phyloP scores from a whole-genome alignment of 2,113 vertebrate species.

The Syrrhaptes paradoxus region DNA sequence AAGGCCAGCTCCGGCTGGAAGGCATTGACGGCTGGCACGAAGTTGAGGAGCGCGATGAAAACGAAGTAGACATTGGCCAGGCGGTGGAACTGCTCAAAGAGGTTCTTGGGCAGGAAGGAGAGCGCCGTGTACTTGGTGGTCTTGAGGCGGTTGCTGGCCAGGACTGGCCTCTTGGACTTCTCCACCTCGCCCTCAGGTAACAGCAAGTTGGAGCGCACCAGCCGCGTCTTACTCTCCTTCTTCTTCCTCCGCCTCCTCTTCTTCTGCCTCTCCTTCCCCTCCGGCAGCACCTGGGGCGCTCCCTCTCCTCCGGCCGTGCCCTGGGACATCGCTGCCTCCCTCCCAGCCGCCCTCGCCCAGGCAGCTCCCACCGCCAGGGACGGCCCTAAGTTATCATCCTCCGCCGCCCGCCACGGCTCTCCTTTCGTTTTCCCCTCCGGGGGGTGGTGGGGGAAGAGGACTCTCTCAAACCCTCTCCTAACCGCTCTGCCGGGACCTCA shows the following conservation, averaged over 20 bases:
- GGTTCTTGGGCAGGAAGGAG: constrained; percentile 96
- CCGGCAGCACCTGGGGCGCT: constrained; percentile 70
- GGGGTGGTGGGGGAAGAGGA: background rate
- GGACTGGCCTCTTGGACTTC: background rate
- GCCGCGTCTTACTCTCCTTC: constrained; percentile 79
- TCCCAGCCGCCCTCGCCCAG: background rate
- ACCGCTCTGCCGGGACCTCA: constrained; percentile 1
- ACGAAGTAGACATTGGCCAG: constrained; percentile 98
- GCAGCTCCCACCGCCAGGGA: background rate
- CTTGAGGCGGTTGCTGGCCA: constrained; percentile 90
- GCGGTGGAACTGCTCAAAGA: constrained; percentile 96
- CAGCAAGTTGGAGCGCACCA: constrained; percentile 82
- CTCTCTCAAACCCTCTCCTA: background rate
- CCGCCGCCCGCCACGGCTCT: constrained; percentile 2
- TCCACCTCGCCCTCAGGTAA: constrained; percentile 58
- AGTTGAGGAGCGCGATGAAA: constrained; percentile 94
- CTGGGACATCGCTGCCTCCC: constrained; percentile 75
- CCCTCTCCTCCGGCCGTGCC: constrained; percentile 67
- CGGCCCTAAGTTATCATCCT: constrained; percentile 58
- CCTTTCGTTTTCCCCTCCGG: constrained; percentile 26
- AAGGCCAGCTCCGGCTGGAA: constrained; percentile 94
- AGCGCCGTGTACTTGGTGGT: constrained; percentile 95
- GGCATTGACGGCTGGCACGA: constrained; percentile 90
- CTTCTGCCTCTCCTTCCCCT: constrained; percentile 70
- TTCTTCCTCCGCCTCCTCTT: constrained; percentile 79